Base-by-base conservation (phyloP, 1,140 invertebrate species). In the Formica exsecta region DNA sequence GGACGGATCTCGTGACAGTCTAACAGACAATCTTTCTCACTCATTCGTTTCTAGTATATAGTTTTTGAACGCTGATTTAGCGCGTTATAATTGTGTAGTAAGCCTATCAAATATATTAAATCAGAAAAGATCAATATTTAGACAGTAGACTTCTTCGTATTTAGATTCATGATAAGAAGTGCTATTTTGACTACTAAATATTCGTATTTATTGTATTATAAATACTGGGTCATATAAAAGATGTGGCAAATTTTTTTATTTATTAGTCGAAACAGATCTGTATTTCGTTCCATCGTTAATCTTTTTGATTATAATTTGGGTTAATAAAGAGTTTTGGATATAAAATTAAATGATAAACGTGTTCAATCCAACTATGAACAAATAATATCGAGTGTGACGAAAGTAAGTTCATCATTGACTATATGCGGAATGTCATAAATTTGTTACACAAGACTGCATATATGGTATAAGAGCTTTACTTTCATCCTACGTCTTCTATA, bases 351-450 rank as follows among this genome's bases (percentile, higher is more conserved):
- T 9, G 16, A 0, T n/a, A 25, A 29, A 36, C 32, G n/a, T 66
- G 9, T 16, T 22, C 7, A 16, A 57, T 57, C 8, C 7, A 51
- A 51, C 41, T 36, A 19, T 36, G 36, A 51, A 79, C 41, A 29
- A 79, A 38, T 66, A 48, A 66, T 77, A 77, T 65, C 16, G 19
- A 64, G 19, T 36, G 9, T 41, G 61, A 65, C 29, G 22, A 70
- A 80, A 70, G 32, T 51, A 57, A 80, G 48, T 70, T 57, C 32
- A 41, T 80, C 48, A 70, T 9, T n/a, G 36, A 57, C 44, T 80
- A 68, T 80, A 80, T n/a, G 61, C 44, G 41, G 48, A 79, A 59
- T 70, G 65, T 80, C 77, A 70, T 80, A 80, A 70, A 80, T 80
- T 70, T 11, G 64, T 80, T 70, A 70, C 51, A 48, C 65, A 70